Evolutionary conservation across 2,888 invertebrate species (phyloP).

Genomic region (Patella depressa): DNA sequence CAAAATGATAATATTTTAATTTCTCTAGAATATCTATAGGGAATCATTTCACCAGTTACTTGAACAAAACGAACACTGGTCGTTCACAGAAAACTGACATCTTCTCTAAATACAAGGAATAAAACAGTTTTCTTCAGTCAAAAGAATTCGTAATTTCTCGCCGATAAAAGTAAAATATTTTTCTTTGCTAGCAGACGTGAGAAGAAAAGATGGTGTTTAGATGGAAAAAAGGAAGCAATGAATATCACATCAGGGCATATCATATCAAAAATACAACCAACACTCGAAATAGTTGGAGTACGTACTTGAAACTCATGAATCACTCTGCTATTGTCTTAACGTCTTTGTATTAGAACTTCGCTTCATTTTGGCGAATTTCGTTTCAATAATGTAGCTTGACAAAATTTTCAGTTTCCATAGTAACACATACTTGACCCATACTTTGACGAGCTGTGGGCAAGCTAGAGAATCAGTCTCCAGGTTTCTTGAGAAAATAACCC

Average conservation of each 20-base stretch:
- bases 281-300: slow-evolving; percentile 7
- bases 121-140: neutral
- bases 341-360: slow-evolving; percentile 5
- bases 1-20: no score
- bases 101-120: no score
- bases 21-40: no score
- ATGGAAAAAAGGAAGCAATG: neutral
- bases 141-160: slow-evolving; percentile 4
- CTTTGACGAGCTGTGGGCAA: slow-evolving; percentile 10
- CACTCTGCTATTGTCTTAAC: slow-evolving; percentile 5
- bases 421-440: slow-evolving; percentile 24
- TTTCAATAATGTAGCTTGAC: slow-evolving; percentile 24
- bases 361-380: slow-evolving; percentile 16
- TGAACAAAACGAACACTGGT: no score
- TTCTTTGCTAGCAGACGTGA: neutral
- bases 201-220: slow-evolving; percentile 6
- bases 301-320: slow-evolving; percentile 5
- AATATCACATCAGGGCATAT: slow-evolving; percentile 7
- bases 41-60: no score
- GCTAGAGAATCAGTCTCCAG: neutral
- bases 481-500: slow-evolving; percentile 5
- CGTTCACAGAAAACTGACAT: no score
- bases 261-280: slow-evolving; percentile 5
- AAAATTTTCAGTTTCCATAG: slow-evolving; percentile 25
- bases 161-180: slow-evolving; percentile 10